These are phyloP conservation scores for Protonemura montana DNA, from an alignment of 2,888 invertebrate species.

Conservation along the genomic window DNA sequence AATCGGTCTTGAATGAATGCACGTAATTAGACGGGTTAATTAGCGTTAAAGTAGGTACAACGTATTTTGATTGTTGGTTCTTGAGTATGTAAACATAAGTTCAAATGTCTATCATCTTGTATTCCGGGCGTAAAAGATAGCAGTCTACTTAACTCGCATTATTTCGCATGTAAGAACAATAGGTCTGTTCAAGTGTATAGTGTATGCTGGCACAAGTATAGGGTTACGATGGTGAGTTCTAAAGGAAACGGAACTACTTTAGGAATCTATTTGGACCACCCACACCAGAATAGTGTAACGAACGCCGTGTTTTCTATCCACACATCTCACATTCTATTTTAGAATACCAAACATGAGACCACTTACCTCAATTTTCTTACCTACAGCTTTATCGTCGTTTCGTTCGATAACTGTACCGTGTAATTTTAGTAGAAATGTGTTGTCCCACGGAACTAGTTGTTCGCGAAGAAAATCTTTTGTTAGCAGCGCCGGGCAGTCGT, in stretches of 20 bases:
- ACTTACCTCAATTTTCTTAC: slow-evolving; percentile 25
- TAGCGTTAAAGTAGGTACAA: slow-evolving; percentile 34
- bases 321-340: background rate
- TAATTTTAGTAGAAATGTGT: background rate
- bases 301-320: background rate
- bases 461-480: no score
- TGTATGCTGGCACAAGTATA: no score
- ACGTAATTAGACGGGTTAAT: slow-evolving; percentile 35
- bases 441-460: background rate
- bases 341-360: background rate
- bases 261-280: slow-evolving; percentile 3
- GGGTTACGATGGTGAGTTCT: background rate
- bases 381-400: background rate
- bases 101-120: slow-evolving; percentile 21
- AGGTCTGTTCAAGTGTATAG: background rate
- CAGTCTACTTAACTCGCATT: background rate
- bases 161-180: slow-evolving; percentile 37
- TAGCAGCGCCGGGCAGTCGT: background rate
- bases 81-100: slow-evolving; percentile 16
- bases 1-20: slow-evolving; percentile 31
- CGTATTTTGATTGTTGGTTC: slow-evolving; percentile 24
- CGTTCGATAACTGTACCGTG: background rate
- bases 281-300: background rate
- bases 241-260: slow-evolving; percentile 27
- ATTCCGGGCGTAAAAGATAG: slow-evolving; percentile 36